Evolutionary conservation across 2,888 invertebrate genomes (phyloP).

Genomic region (Platerodrilus igneus): DNA sequence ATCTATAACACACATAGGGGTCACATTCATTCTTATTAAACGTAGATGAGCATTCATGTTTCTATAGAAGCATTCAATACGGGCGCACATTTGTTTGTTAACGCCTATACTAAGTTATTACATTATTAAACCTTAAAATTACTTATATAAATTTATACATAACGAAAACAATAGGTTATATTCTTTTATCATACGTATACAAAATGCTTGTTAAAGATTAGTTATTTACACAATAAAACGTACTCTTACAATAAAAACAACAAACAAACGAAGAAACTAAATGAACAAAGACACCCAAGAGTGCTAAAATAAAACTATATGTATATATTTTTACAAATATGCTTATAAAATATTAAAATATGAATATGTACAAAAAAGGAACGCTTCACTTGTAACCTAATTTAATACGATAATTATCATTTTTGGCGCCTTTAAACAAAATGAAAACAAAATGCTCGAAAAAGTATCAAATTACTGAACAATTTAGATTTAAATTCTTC

Average conservation of each 20-base stretch:
- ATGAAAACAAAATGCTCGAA: constrained; percentile 33
- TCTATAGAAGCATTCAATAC: constrained; percentile 23
- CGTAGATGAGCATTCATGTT: constrained; percentile 17
- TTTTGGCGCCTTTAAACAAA: constrained; percentile 48
- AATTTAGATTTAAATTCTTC: constrained; percentile 20
- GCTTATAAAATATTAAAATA: constrained; percentile 32
- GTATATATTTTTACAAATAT: constrained; percentile 16
- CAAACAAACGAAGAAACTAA: constrained; percentile 36
- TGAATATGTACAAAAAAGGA: constrained; percentile 47
- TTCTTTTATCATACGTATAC: constrained; percentile 49
- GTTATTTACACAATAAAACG: constrained; percentile 41
- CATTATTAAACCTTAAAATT: constrained; percentile 17
- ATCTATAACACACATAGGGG: constrained; percentile 29
- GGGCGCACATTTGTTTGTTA: too few relatives aligned
- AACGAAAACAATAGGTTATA: constrained; percentile 48
- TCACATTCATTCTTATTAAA: constrained; percentile 29
- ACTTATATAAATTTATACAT: constrained; percentile 30
- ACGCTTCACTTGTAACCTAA: constrained; percentile 44
- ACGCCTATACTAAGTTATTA: too few relatives aligned
- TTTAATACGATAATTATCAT: constrained; percentile 44
- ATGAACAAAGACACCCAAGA: constrained; percentile 29
- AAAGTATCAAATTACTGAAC: constrained; percentile 1
- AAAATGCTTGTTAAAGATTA: constrained; percentile 42
- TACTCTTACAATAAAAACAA: constrained; percentile 37
- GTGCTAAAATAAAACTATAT: constrained; percentile 26